phyloP scores from a whole-genome alignment of 2,888 invertebrate genomes.

The Buathra laborator region DNA sequence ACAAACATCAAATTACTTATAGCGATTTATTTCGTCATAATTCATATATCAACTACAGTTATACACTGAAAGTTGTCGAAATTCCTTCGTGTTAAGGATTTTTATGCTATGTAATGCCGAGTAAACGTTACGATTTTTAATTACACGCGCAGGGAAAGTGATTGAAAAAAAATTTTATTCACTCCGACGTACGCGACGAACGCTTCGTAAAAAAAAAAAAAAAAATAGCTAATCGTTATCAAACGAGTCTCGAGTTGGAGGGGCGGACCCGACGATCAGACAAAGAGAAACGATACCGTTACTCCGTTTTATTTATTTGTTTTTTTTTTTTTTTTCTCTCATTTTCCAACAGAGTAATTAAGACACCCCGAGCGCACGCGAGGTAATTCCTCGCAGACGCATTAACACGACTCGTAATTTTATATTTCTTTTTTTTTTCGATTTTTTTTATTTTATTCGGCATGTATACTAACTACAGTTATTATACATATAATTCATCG shows the following conservation, averaged over 20 bases:
- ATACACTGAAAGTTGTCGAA: slow-evolving; percentile 19
- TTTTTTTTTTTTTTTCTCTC: background rate
- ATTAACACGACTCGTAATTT: background rate
- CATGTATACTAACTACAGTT: slow-evolving; percentile 71
- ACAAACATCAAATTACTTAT: background rate
- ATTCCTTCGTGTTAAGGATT: background rate
- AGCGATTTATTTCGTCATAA: slow-evolving; percentile 21
- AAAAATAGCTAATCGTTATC: slow-evolving; percentile 41
- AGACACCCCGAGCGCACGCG: background rate
- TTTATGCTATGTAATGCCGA: slow-evolving; percentile 7
- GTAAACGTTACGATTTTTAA: slow-evolving; percentile 12
- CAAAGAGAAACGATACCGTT: background rate
- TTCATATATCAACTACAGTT: slow-evolving; percentile 37
- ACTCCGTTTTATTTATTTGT: background rate
- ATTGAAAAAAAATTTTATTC: background rate
- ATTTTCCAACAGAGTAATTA: slow-evolving; percentile 16
- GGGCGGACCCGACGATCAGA: background rate
- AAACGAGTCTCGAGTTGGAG: slow-evolving; percentile 27
- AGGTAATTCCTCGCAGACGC: background rate
- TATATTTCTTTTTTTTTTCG: slow-evolving; percentile 21
- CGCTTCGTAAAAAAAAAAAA: slow-evolving; percentile 3
- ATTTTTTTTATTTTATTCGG: slow-evolving; percentile 67
- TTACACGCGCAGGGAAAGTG: slow-evolving; percentile 7
- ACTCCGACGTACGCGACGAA: slow-evolving; percentile 5
- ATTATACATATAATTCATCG: slow-evolving; percentile 70